Evolutionary conservation across 1,140 invertebrate species (phyloP), one percentile per base, ranked within the genome.

Genomic region (Calliphora vicina): DNA sequence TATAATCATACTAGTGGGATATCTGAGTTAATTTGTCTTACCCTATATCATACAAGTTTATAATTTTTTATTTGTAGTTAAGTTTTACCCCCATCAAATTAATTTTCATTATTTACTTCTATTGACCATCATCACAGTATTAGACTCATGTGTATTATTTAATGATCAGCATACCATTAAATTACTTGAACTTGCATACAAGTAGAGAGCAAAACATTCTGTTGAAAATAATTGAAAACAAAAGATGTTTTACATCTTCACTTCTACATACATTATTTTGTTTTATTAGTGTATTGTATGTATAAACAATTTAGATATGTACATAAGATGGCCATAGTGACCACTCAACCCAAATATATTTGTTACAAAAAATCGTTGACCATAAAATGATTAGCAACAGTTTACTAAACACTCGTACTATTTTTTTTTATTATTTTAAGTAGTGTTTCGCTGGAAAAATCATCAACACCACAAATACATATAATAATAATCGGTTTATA

Each of bases 281-380:
- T 15, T 15, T 57, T 57, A 2, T 57, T 17, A 57, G 13, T 12
- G n/a, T 57, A 15, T n/a, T 57, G 50, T 2, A 15, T 67, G 20
- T 67, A 67, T 23, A 23, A 8, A 8, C 61, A 67, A n/a, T n/a
- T n/a, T n/a, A n/a, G n/a, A n/a, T n/a, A n/a, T n/a, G n/a, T 67
- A 67, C n/a, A 0, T 67, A 23, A 20, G 61, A 67, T 67, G 61
- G 61, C 10, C 61, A 67, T 23, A 67, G 61, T 67, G 10, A 67
- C 61, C 61, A 67, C 61, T 67, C 61, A 67, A 67, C 61, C 61
- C 61, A 67, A 67, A 67, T 67, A 20, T 67, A 23, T 67, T 20
- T 67, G 61, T 67, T 67, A 67, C 61, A 67, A 67, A 67, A 67
- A 67, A 67, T 20, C 61, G 61, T 67, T 67, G 61, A 23, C 61